These are phyloP conservation scores for Trigoniulus corallinus DNA, from an alignment of 1,140 invertebrate species.

Conservation along the genomic window DNA sequence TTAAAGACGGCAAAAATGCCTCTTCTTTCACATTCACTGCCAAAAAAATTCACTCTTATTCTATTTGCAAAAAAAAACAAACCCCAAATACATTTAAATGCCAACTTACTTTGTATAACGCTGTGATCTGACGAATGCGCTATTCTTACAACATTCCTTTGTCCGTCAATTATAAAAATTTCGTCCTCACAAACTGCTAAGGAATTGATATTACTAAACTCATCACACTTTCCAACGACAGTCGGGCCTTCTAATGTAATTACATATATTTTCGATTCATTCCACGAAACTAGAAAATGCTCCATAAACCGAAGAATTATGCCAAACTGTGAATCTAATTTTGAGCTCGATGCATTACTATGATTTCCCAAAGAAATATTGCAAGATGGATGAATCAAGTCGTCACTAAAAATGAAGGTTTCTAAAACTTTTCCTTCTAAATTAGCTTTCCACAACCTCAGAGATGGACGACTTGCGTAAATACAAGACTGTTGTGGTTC, in stretches of 20 bases:
- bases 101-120: too few species aligned
- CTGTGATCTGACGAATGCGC: conserved; percentile 25
- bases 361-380: background rate
- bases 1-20: too few species aligned
- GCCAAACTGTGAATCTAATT: background rate
- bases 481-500: conserved; percentile 28
- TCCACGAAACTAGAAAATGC: conserved; percentile 53
- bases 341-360: background rate
- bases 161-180: conserved; percentile 56
- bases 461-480: conserved; percentile 56
- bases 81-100: too few species aligned
- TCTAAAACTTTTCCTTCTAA: conserved; percentile 55
- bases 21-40: too few species aligned
- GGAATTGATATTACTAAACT: conserved; percentile 30
- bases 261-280: conserved; percentile 48
- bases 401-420: conserved; percentile 61
- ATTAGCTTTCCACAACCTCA: conserved; percentile 64
- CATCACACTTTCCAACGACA: conserved; percentile 27
- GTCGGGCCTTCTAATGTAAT: conserved; percentile 44
- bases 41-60: too few species aligned
- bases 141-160: conserved; percentile 44
- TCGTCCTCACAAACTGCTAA: conserved; percentile 52
- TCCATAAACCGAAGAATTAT: conserved; percentile 28
- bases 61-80: too few species aligned
- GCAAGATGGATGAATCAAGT: background rate